A percentile compares a stretch with the other conserved stretches of the same genome.
These are phyloP conservation scores for Drosophila suboccidentalis DNA, from an alignment of 2,888 invertebrate species.

Conservation along the genomic window DNA sequence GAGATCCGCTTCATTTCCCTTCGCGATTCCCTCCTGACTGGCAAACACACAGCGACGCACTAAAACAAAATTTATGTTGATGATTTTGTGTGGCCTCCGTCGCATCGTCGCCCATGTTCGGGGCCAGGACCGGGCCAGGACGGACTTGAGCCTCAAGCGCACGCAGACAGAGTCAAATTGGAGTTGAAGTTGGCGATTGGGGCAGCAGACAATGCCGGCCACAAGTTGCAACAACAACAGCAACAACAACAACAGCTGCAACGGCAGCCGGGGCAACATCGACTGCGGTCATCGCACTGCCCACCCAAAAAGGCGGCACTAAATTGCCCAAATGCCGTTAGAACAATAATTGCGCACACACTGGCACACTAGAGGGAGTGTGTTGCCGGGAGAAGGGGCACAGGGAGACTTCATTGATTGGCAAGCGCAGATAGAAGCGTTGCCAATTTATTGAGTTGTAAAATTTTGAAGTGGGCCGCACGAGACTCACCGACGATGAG, in stretches of 20 bases:
- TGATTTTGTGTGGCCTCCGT: conserved; percentile 72
- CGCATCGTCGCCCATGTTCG: conserved; percentile 33
- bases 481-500: conserved; percentile 1
- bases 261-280: conserved; percentile 21
- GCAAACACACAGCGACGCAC: conserved; percentile 57
- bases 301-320: conserved; percentile 61
- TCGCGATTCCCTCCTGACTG: neutral
- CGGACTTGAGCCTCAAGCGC: conserved; percentile 52
- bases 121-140: conserved; percentile 42
- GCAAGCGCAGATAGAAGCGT: conserved; percentile 57
- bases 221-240: conserved; percentile 36
- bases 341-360: conserved; percentile 32
- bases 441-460: conserved; percentile 78
- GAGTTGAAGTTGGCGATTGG: conserved; percentile 33
- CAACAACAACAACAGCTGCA: neutral
- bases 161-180: conserved; percentile 71
- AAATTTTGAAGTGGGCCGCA: conserved; percentile 58
- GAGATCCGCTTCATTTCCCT: neutral
- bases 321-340: conserved; percentile 44
- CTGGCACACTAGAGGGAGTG: conserved; percentile 11
- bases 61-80: conserved; percentile 81
- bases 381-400: conserved; percentile 6
- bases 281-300: conserved; percentile 74
- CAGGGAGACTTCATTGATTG: conserved; percentile 56
- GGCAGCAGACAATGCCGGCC: conserved; percentile 64